A percentile compares a stretch with the other conserved stretches of the same genome.
These are phyloP conservation scores for Drosophila simulans DNA, from an alignment of 1,140 invertebrate genomes.

Conservation along the genomic window DNA sequence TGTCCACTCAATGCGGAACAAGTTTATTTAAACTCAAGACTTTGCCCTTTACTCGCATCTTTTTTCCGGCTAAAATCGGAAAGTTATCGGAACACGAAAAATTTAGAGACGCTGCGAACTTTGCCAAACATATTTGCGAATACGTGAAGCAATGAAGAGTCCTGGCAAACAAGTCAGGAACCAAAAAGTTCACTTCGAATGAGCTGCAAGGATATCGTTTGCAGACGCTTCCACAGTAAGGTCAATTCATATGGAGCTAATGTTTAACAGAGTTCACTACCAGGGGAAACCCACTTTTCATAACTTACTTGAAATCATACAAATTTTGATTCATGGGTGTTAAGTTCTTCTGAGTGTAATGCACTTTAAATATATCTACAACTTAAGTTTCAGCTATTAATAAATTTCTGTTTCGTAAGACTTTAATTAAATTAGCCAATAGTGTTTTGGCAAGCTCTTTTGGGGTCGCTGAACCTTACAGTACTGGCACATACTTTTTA, in stretches of 20 bases:
- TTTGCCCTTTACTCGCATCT: constrained; percentile 44
- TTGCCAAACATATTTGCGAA: constrained; percentile 51
- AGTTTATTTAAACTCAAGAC: constrained; percentile 81
- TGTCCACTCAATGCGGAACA: constrained; percentile 69
- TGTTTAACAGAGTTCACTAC: background rate
- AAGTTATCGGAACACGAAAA: constrained; percentile 73
- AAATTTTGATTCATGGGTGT: background rate
- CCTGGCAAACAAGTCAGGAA: constrained; percentile 14
- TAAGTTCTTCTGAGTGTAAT: background rate
- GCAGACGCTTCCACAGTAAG: constrained; percentile 10
- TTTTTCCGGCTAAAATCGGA: constrained; percentile 17
- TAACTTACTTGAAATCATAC: constrained; percentile 4
- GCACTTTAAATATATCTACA: background rate
- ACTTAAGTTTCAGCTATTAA: too few relatives aligned
- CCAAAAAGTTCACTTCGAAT: constrained; percentile 37
- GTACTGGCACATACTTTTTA: background rate
- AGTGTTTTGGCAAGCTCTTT: background rate
- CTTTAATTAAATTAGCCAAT: constrained; percentile 1
- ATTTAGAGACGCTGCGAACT: constrained; percentile 47
- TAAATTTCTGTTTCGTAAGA: too few relatives aligned
- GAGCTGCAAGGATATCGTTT: constrained; percentile 40
- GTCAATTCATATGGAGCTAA: constrained; percentile 6
- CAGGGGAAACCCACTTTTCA: background rate
- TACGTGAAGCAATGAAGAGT: constrained; percentile 47
- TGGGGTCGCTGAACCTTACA: constrained; percentile 3